Conservation (phyloP, 2,113 vertebrate genomes). For the Edolisoma coerulescens region DNA sequence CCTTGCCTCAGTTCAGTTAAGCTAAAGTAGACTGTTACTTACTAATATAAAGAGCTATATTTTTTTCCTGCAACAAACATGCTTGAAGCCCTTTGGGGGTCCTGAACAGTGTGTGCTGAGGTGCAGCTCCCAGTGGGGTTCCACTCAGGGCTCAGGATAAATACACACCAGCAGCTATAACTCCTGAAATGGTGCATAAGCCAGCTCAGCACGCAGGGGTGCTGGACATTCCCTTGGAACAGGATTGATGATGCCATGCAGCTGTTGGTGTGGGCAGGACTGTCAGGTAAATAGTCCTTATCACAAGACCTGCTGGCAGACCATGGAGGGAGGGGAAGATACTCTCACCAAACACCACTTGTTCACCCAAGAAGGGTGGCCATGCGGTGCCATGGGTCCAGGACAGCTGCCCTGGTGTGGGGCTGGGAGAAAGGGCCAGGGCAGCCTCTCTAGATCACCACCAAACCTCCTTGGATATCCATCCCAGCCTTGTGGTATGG, state of each 20-base stretch:
- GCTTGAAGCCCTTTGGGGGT: conserved; percentile 44
- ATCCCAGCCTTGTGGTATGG: fast-evolving
- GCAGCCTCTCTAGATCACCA: background rate
- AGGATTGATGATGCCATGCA: background rate
- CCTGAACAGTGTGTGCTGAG: background rate
- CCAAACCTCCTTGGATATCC: background rate
- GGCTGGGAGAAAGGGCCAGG: background rate
- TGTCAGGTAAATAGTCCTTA: background rate
- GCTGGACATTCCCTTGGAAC: background rate
- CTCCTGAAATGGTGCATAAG: conserved; percentile 36
- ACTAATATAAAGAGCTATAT: background rate
- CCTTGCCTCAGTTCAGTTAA: background rate
- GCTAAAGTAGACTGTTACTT: background rate
- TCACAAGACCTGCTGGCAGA: background rate
- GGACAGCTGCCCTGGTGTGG: background rate
- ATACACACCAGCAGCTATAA: background rate
- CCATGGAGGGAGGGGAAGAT: background rate
- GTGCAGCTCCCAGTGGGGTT: background rate
- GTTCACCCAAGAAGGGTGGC: background rate
- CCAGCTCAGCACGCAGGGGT: background rate
- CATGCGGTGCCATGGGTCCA: fast-evolving
- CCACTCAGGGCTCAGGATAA: conserved; percentile 19
- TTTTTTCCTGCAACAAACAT: background rate
- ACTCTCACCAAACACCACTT: background rate
- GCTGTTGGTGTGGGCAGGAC: background rate